Base-by-base conservation (phyloP, 2,797 vertebrate species). In the Discoglossus pictus region DNA sequence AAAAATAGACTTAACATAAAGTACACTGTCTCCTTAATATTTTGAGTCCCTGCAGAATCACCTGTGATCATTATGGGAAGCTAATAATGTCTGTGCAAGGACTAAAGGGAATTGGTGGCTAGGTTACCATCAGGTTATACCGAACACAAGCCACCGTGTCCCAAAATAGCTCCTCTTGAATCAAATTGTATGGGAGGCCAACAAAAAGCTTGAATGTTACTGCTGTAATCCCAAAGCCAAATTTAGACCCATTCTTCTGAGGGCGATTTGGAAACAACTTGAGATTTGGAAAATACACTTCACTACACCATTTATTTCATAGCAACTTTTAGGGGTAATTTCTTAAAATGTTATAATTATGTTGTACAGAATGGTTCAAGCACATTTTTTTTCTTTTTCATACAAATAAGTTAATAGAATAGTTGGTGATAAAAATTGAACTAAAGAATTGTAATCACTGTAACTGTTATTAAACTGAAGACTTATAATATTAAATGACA, bases 71-170 rank as follows among this genome's bases (percentile, higher is more conserved):
- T 21, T 50, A 18, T 0, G 23, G 44, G 55, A 59, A 24, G 51
- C 16, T 20, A 52, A 34, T 18, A 17, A 51, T 23, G 34, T 61
- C 24, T 36, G 36, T 27, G 18, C 42, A 17, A 62, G 25, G 66
- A 47, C 51, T 44, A 39, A 48, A 35, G 51, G 52, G 23, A 58
- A 39, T 63, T 58, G 43, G 60, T 5, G 51, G 43, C 60, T 23
- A 24, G 44, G 60, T 62, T 70, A 58, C 60, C 43, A 31, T 24
- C 44, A 56, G 44, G 51, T 62, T 71, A 55, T 20, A 54, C 25
- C 35, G 12, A 55, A 39, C 31, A 9, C 17, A 31, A 47, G 17
- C 11, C 10, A 18, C 36, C 12, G 16, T 20, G 10, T 24, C 48
- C 47, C 15, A 31, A 16, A 63, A 56, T 48, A 61, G 36, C 42